Percentiles rank a stretch among this genome's conserved stretches.
phyloP scores from a whole-genome alignment of 1,140 invertebrate genomes.

The Tyrophagus putrescentiae region DNA sequence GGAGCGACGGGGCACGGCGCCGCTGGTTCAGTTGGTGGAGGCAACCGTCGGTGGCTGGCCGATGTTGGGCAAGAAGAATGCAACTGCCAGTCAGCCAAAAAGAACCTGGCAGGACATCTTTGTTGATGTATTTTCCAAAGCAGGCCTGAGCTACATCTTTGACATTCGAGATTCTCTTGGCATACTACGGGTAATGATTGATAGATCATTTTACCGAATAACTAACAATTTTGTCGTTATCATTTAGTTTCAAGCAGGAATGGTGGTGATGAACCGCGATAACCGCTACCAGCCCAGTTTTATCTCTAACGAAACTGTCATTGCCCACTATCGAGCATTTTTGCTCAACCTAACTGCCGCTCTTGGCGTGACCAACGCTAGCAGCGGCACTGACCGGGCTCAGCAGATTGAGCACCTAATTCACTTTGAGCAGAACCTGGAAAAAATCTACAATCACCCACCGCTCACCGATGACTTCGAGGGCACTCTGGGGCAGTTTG shows the following conservation, averaged over 20 bases:
- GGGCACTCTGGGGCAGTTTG: background rate
- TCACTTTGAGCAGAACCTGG: constrained; percentile 10
- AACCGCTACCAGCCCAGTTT: background rate
- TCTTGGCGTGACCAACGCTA: background rate
- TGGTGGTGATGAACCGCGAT: background rate
- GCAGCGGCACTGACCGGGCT: constrained; percentile 3
- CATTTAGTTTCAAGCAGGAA: no score
- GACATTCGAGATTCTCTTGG: background rate
- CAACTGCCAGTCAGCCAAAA: background rate
- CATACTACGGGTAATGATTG: background rate
- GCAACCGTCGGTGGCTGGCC: background rate
- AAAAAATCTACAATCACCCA: constrained; percentile 28
- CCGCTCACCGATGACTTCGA: background rate
- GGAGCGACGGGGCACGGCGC: background rate
- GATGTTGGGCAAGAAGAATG: background rate
- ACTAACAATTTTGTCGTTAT: no score
- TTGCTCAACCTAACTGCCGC: constrained; percentile 36
- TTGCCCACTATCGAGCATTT: constrained; percentile 38
- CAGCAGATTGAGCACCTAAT: constrained; percentile 18
- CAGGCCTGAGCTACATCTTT: background rate
- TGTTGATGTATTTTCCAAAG: background rate
- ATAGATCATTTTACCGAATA: no score
- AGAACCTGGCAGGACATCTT: background rate
- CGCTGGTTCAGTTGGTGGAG: background rate
- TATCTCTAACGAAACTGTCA: constrained; percentile 24